Evolutionary conservation across 2,113 vertebrate genomes (phyloP), one percentile per base, ranked within the genome.

Genomic region (Myiopsitta monachus): DNA sequence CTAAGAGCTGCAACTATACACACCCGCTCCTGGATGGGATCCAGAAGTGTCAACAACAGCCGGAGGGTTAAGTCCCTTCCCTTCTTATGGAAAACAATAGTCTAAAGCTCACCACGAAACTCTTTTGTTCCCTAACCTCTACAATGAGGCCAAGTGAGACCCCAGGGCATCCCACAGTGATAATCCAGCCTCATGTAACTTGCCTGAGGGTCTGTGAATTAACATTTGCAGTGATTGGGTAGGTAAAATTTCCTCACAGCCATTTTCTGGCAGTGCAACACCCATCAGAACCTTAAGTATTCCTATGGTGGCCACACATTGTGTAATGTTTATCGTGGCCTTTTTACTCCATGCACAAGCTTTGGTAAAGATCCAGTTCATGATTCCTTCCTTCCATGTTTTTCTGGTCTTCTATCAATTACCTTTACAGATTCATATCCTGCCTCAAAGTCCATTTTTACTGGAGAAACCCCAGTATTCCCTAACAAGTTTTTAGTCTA

Each of bases 151-250:
- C 0, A 2, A 95, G 30, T 39, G 80, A 83, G 88, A 96, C 70
- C 66, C 69, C 85, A 84, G 73, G 92, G 91, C 80, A 68, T 64
- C 92, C 94, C 88, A 70, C 91, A 28, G 88, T 1, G 87, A 93
- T 89, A 96, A 97, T 92, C 66, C 83, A 88, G 74, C 79, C 68
- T 51, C 80, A 51, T 73, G 67, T 92, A 96, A 96, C 82, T 85
- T 93, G 94, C 79, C 91, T 55, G 52, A 91, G 69, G 79, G 62
- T 46, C 43, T 93, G 70, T 26, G 52, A 76, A 94, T 87, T 90
- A 83, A 82, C 79, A 77, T 83, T 87, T 95, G 52, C 55, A 63
- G 68, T 27, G 54, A 46, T 39, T 46, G 74, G 43, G 9, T 51
- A 80, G 69, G 52, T 73, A 55, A 87, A 92, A 55, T 88, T 67